Conservation (phyloP, 2,888 invertebrate species). For the Pyrrhia umbra region DNA sequence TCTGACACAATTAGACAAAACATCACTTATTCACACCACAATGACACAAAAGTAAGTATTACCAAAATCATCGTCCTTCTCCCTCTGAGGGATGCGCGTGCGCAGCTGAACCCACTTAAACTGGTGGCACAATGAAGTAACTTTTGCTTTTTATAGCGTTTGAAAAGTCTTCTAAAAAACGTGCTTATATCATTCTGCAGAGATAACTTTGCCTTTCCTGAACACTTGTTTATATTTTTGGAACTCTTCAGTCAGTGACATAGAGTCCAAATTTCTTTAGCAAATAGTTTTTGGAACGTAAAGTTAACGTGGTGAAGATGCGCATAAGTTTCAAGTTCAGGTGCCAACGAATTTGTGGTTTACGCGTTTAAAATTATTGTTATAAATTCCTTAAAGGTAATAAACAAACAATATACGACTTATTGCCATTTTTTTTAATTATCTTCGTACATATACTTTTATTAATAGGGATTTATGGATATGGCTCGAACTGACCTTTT, state of each 20-base stretch:
- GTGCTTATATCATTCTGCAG: constrained; percentile 73
- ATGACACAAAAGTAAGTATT: constrained; percentile 68
- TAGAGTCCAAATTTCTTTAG: constrained; percentile 54
- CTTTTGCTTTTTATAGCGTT: constrained; percentile 84
- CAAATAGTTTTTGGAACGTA: neutral
- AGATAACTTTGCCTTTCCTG: constrained; percentile 57
- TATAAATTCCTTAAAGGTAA: constrained; percentile 63
- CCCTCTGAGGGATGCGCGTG: constrained; percentile 69
- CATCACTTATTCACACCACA: constrained; percentile 66
- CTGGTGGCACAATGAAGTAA: constrained; percentile 74
- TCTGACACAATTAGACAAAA: constrained; percentile 23
- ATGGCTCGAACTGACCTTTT: constrained; percentile 38
- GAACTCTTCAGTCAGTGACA: constrained; percentile 14
- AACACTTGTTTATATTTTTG: constrained; percentile 3
- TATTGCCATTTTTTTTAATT: constrained; percentile 26
- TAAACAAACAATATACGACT: constrained; percentile 28
- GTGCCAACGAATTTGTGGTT: constrained; percentile 59
- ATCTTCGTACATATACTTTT: neutral
- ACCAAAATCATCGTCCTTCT: constrained; percentile 78
- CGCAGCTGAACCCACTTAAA: constrained; percentile 76
- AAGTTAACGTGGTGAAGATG: constrained; percentile 68
- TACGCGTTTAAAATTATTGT: constrained; percentile 70
- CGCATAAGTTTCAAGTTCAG: constrained; percentile 77
- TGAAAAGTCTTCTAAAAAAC: constrained; percentile 84
- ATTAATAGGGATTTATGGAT: constrained; percentile 25